phyloP scores from a whole-genome alignment of 1,140 invertebrate genomes.

The Drosophila lacteicornis region DNA sequence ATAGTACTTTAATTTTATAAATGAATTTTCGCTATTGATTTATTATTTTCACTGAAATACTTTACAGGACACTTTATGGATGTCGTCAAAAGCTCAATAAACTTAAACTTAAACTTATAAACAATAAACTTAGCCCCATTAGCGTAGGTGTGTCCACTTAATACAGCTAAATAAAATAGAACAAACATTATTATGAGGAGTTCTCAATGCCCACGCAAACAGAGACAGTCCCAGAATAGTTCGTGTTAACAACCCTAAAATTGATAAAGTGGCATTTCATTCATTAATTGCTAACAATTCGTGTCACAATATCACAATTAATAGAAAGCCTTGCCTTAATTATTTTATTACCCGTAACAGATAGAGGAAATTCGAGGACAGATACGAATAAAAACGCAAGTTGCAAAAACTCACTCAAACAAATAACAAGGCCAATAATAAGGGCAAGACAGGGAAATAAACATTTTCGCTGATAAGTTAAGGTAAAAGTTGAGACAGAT shows the following conservation, averaged over 20 bases:
- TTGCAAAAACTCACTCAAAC: conserved; percentile 41
- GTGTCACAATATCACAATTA: conserved; percentile 73
- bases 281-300: conserved; percentile 80
- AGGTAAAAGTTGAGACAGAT: conserved; percentile 48
- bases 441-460: conserved; percentile 11
- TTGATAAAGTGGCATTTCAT: conserved; percentile 16
- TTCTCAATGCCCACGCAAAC: conserved; percentile 57
- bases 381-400: conserved; percentile 25
- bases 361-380: conserved; percentile 21
- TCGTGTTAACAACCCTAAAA: conserved; percentile 25
- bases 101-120: conserved; percentile 1
- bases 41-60: conserved; percentile 1
- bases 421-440: conserved; percentile 27
- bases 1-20: too few species aligned
- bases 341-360: conserved; percentile 47
- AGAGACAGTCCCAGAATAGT: conserved; percentile 8
- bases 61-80: conserved; percentile 14
- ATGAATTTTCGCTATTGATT: background rate
- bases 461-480: conserved; percentile 48
- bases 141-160: conserved; percentile 74
- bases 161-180: conserved; percentile 69
- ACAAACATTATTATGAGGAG: conserved; percentile 64
- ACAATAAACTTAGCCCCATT: conserved; percentile 7
- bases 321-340: conserved; percentile 52
- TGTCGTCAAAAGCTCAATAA: conserved; percentile 53